phyloP scores from a whole-genome alignment of 2,888 invertebrate genomes.

The Temnothorax ravouxi region DNA sequence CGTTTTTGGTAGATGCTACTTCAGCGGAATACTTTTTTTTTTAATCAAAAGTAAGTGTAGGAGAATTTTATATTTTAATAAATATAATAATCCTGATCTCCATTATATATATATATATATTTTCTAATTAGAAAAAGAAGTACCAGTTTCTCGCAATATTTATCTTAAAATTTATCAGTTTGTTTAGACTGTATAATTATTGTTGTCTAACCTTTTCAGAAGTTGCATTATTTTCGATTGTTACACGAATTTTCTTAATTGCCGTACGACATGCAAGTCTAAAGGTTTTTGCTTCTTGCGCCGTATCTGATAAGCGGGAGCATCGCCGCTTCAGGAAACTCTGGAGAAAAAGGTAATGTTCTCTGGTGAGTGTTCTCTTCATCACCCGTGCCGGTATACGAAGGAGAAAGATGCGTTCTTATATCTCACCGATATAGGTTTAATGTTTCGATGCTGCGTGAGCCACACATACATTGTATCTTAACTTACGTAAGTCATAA shows the following conservation, averaged over 20 bases:
- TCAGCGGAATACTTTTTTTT: not conserved
- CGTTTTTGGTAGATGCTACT: not conserved
- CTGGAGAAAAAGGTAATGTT: constrained; percentile 41
- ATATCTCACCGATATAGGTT: constrained; percentile 29
- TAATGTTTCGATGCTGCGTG: constrained; percentile 14
- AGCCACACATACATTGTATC: constrained; percentile 38
- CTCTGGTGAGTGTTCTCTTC: constrained; percentile 28
- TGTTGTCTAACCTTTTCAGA: not conserved
- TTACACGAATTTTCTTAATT: constrained; percentile 14
- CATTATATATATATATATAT: too few species aligned
- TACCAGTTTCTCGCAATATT: not conserved
- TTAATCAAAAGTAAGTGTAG: not conserved
- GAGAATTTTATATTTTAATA: not conserved
- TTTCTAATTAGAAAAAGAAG: not conserved
- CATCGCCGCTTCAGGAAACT: constrained; percentile 17
- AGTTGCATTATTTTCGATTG: constrained; percentile 5
- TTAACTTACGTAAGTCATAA: constrained; percentile 58
- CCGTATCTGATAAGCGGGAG: constrained; percentile 28
- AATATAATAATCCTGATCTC: not conserved
- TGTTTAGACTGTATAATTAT: not conserved
- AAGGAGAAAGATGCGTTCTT: constrained; percentile 35
- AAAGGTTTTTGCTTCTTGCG: not conserved
- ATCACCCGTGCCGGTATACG: constrained; percentile 29
- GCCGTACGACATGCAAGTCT: not conserved
- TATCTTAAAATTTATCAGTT: not conserved